These are phyloP conservation scores for Acanthiza pusilla DNA, from an alignment of 2,797 vertebrate genomes.

Conservation along the genomic window DNA sequence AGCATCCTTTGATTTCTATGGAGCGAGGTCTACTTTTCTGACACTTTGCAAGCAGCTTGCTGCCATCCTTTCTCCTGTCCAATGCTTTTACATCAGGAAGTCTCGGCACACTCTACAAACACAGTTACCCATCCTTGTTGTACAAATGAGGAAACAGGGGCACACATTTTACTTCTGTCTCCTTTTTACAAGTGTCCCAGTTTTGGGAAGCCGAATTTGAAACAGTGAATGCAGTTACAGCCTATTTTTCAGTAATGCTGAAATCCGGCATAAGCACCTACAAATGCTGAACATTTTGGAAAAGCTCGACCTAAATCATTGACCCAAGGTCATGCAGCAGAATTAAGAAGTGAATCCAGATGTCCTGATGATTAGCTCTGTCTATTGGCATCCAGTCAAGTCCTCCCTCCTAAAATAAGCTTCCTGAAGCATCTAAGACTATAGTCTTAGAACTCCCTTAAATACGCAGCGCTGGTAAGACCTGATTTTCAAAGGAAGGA, in stretches of 20 bases:
- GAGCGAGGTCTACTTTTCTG: not conserved
- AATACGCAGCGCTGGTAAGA: not conserved
- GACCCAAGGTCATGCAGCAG: constrained; percentile 24
- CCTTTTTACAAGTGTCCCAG: not conserved
- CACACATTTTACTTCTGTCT: not conserved
- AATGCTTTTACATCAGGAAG: not conserved
- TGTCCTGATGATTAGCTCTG: constrained; percentile 39
- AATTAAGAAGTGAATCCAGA: constrained; percentile 60
- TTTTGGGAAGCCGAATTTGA: constrained; percentile 1
- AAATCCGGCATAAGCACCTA: not conserved
- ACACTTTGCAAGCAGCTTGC: not conserved
- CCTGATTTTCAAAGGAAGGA: not conserved
- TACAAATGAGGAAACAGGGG: not conserved
- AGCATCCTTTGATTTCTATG: not conserved
- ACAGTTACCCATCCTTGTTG: not conserved
- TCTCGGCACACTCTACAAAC: not conserved
- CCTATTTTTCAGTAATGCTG: not conserved
- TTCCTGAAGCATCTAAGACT: constrained; percentile 40
- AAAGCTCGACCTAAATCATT: constrained; percentile 16
- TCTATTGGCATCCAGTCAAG: constrained; percentile 49
- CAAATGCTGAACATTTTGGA: not conserved
- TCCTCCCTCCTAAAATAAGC: constrained; percentile 52
- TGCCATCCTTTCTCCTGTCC: not conserved
- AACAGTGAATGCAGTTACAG: not conserved
- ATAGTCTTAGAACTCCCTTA: constrained; percentile 7